Evolutionary conservation across 1,140 invertebrate genomes (phyloP).

Genomic region (Parasteatoda tepidariorum): DNA sequence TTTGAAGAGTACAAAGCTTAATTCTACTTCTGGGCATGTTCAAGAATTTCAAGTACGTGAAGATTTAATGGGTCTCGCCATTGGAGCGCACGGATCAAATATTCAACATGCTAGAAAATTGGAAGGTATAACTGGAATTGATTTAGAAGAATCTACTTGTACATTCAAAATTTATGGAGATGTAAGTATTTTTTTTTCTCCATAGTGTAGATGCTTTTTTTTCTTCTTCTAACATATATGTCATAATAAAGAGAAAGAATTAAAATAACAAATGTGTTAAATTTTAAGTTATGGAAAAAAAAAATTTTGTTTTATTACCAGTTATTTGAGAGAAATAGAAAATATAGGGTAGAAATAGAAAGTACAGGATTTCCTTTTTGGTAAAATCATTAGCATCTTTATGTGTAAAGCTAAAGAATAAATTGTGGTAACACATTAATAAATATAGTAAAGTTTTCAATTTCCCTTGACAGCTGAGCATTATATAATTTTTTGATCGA

Average conservation of each 20-base stretch:
- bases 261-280: no score
- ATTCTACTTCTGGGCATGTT: conserved; percentile 72
- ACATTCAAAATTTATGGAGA: conserved; percentile 88
- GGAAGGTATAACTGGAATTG: conserved; percentile 94
- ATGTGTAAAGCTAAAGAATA: no score
- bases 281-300: no score
- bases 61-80: conserved; percentile 93
- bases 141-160: conserved; percentile 93
- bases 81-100: conserved; percentile 94
- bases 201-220: neutral
- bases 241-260: neutral
- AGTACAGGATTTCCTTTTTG: no score
- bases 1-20: conserved; percentile 40
- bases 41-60: conserved; percentile 95
- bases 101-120: conserved; percentile 96
- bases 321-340: no score
- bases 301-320: no score
- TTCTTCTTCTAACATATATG: neutral
- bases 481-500: no score
- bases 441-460: no score
- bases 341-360: no score
- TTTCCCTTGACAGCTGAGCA: no score
- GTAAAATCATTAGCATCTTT: no score
- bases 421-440: no score
- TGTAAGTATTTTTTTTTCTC: conserved; percentile 27